Conservation (phyloP, 2,113 vertebrate genomes). For the Antigone vipio region DNA sequence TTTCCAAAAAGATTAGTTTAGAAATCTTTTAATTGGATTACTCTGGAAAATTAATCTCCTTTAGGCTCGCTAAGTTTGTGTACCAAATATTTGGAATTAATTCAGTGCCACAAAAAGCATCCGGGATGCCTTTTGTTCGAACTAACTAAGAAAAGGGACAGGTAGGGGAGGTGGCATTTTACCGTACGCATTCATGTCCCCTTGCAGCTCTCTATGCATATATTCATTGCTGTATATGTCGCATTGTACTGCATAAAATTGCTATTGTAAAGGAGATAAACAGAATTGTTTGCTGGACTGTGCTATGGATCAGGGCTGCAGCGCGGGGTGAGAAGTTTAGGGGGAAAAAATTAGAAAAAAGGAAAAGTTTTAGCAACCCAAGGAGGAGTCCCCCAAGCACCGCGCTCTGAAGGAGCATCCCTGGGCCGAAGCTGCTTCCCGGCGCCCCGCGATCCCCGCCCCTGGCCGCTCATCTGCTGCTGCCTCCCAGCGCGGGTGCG, state of each 20-base stretch:
- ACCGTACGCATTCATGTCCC: not conserved
- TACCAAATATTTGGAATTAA: constrained; percentile 69
- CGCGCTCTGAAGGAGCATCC: not conserved
- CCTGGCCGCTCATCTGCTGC: not conserved
- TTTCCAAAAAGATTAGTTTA: constrained; percentile 63
- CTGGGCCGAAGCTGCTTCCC: not conserved
- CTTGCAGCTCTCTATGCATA: not conserved
- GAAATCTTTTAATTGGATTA: constrained; percentile 82
- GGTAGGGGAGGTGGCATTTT: not conserved
- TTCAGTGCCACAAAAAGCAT: not conserved
- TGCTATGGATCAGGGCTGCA: not conserved
- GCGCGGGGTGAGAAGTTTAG: not conserved
- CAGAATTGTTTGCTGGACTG: not conserved
- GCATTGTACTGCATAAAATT: not conserved
- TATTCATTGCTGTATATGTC: not conserved
- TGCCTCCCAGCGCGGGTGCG: no score
- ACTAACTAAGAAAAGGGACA: not conserved
- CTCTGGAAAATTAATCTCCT: constrained; percentile 75
- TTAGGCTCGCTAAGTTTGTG: constrained; percentile 71
- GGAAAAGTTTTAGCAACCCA: not conserved
- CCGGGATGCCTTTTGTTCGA: not conserved
- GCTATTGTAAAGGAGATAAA: not conserved
- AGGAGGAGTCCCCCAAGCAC: not conserved
- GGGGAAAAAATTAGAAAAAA: not conserved
- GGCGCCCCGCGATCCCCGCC: fast-evolving